Evolutionary conservation across 2,113 vertebrate genomes (phyloP), one percentile per base, ranked within the genome.

Genomic region (Atractosteus spatula): DNA sequence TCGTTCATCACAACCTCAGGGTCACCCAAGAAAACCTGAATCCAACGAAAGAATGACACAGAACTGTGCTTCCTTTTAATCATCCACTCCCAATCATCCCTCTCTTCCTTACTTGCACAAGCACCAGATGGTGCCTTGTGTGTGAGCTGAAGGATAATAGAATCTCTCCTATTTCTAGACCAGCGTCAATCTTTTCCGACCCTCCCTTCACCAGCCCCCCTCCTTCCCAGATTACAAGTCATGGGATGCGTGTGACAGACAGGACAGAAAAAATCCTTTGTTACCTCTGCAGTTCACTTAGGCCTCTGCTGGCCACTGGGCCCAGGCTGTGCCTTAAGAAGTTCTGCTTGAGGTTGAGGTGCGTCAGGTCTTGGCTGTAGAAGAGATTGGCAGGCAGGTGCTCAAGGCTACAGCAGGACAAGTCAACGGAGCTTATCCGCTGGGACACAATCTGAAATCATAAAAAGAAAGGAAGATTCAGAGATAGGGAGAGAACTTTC

Each of bases 341-440:
- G 88, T 99, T 99, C 80, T 98, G 97, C 85, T 99, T 99, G 79
- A 99, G 92, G 84, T 99, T 99, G 84, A 99, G 97, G 86, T 99
- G 97, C 76, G 97, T 99, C 80, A 99, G 95, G 86, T 99, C 97
- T 80, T 97, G 97, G 89, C 97, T 99, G 81, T 96, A 99, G 88
- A 98, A 98, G 72, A 99, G 92, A 79, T 98, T 98, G 76, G 92
- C 91, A 74, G 97, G 97, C 71, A 99, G 93, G 66, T 95, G 93
- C 75, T 99, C 97, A 86, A 99, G 82, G 85, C 95, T 98, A 87
- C 97, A 99, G 83, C 96, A 97, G 0, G 97, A 99, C 80, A 99
- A 92, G 86, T 99, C 97, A 77, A 98, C 97, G 0, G 97, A 99
- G 86, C 95, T 96, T 86, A 98, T 98, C 62, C 97, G 94, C 76